Base-by-base conservation (phyloP, 2,113 vertebrate species). In the Aspiorhynchus laticeps region DNA sequence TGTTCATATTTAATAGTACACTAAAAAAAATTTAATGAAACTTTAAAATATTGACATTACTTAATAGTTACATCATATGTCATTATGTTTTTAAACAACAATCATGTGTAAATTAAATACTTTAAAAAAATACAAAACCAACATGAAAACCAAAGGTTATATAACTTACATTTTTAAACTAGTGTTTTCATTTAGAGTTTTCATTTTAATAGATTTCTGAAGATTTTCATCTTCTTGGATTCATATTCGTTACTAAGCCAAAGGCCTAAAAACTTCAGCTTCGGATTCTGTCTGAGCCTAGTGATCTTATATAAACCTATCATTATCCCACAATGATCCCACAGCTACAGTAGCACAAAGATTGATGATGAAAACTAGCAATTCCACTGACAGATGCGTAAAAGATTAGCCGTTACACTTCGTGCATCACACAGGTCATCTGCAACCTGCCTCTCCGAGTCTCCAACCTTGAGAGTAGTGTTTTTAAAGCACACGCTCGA, bases 401-500 rank as follows among this genome's bases (percentile, higher is more conserved):
- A 61, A 61, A 80, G 28, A n/a, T 56, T 63, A 38, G 21, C 38
- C 36, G 51, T 31, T 56, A n/a, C 48, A 36, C 76, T 79, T 80
- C 14, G 51, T 10, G 46, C 26, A 78, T 76, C 73, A 51, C 41
- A 48, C 61, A 36, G 63, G 26, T 26, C 31, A 53, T 74, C 48
- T 36, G 41, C 38, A 83, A 48, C 82, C 21, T 56, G 46, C 31
- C 43, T 19, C 17, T 48, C 65, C 9, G 33, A 74, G 19, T 38
- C n/a, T 5, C 63, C 19, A 51, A 51, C 43, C 41, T 33, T 69
- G 82, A 84, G 67, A 83, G n/a, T 24, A 36, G 63, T 83, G 63
- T 67, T 83, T 83, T 53, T 71, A 36, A 83, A 83, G 67, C 17
- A 12, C 67, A 48, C 67, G 56, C 83, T 74, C 2, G 33, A 84